Percentiles rank a stretch among this genome's conserved stretches.
Conservation (phyloP, 2,888 invertebrate species). For the Gari tellinella region DNA sequence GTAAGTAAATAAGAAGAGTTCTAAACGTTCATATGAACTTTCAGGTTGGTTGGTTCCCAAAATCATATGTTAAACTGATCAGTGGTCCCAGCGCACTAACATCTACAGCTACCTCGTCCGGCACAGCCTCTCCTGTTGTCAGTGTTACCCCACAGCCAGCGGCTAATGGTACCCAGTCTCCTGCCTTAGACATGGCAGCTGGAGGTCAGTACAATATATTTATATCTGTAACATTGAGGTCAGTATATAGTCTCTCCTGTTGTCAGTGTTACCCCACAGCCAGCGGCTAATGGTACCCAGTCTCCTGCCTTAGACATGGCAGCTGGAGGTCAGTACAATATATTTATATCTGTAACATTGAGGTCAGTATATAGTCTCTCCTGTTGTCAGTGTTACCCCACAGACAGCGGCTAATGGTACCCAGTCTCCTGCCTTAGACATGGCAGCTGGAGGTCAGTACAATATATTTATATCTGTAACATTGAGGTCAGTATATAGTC, state of each 20-base stretch:
- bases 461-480: not conserved
- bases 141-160: slow-evolving; percentile 9
- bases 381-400: slow-evolving; percentile 12
- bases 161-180: slow-evolving; percentile 52
- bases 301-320: slow-evolving; percentile 56
- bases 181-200: slow-evolving; percentile 50
- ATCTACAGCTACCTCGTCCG: slow-evolving; percentile 14
- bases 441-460: slow-evolving; percentile 54
- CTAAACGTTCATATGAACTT: no score
- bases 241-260: slow-evolving; percentile 27
- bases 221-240: not conserved
- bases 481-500: not conserved
- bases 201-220: slow-evolving; percentile 52
- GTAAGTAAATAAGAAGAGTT: no score
- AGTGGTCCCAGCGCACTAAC: slow-evolving; percentile 68
- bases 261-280: slow-evolving; percentile 5
- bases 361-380: slow-evolving; percentile 15
- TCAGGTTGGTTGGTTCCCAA: slow-evolving; percentile 87
- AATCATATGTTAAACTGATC: slow-evolving; percentile 86
- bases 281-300: slow-evolving; percentile 37
- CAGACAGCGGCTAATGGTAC: slow-evolving; percentile 37
- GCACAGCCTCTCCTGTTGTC: slow-evolving; percentile 30
- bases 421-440: slow-evolving; percentile 54
- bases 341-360: not conserved
- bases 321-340: slow-evolving; percentile 56